These are phyloP conservation scores for Phasianus colchicus DNA, from an alignment of 2,113 vertebrate species.

Conservation along the genomic window DNA sequence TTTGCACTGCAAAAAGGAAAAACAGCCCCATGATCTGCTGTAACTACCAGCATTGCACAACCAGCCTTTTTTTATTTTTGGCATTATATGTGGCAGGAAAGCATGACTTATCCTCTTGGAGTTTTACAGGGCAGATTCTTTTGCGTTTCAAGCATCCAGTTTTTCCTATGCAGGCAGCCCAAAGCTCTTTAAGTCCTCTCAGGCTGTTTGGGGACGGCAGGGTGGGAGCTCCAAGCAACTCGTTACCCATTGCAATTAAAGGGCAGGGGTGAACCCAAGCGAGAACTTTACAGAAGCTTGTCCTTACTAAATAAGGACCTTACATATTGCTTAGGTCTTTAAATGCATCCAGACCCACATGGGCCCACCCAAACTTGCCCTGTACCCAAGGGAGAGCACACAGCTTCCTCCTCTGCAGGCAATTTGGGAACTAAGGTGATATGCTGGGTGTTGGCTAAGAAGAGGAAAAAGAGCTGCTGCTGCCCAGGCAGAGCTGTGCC, in stretches of 20 bases:
- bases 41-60: background rate
- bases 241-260: background rate
- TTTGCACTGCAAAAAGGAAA: background rate
- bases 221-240: background rate
- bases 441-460: background rate
- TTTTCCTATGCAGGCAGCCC: background rate
- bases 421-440: background rate
- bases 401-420: background rate
- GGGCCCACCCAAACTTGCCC: background rate
- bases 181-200: background rate
- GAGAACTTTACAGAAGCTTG: background rate
- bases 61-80: background rate
- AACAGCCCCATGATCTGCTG: background rate
- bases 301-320: background rate
- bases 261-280: background rate
- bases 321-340: background rate
- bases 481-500: background rate
- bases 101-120: background rate
- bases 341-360: background rate
- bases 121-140: background rate
- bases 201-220: background rate
- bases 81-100: background rate
- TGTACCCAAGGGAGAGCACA: accelerated
- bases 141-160: background rate
- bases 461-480: background rate